Percentiles rank a stretch among this genome's conserved stretches.
Evolutionary conservation across 2,113 vertebrate genomes (phyloP).

Genomic region (Pao palembangensis): DNA sequence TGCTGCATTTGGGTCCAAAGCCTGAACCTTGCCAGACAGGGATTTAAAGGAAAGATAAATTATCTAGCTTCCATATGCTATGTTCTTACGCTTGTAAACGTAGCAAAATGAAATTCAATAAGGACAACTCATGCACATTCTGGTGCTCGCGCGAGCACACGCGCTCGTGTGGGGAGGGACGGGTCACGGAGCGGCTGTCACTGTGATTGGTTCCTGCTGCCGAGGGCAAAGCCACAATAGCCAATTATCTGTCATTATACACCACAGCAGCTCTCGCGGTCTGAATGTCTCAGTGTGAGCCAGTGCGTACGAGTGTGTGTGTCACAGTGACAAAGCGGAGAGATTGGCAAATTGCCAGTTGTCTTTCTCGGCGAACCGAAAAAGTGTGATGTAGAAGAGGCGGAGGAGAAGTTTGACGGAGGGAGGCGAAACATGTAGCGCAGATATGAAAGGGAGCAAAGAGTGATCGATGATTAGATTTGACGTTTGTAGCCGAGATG

Average conservation of each 20-base stretch:
- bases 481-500: conserved; percentile 55
- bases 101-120: too few relatives aligned
- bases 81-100: too few relatives aligned
- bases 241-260: conserved; percentile 75
- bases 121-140: too few relatives aligned
- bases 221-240: conserved; percentile 63
- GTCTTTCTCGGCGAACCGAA: conserved; percentile 51
- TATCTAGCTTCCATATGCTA: too few relatives aligned
- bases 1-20: too few relatives aligned
- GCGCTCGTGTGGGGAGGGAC: conserved; percentile 3
- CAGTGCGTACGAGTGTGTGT: conserved; percentile 12
- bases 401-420: conserved; percentile 29
- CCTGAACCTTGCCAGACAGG: too few relatives aligned
- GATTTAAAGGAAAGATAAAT: too few relatives aligned
- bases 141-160: too few relatives aligned
- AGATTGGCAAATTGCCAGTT: conserved; percentile 65
- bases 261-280: conserved; percentile 63
- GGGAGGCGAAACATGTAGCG: conserved; percentile 42
- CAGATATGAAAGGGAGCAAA: conserved; percentile 40
- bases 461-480: conserved; percentile 54
- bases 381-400: conserved; percentile 23
- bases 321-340: conserved; percentile 29
- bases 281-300: conserved; percentile 32
- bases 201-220: conserved; percentile 67
- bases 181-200: conserved; percentile 66